phyloP scores from a whole-genome alignment of 2,888 invertebrate species.

The Ophraella communa region DNA sequence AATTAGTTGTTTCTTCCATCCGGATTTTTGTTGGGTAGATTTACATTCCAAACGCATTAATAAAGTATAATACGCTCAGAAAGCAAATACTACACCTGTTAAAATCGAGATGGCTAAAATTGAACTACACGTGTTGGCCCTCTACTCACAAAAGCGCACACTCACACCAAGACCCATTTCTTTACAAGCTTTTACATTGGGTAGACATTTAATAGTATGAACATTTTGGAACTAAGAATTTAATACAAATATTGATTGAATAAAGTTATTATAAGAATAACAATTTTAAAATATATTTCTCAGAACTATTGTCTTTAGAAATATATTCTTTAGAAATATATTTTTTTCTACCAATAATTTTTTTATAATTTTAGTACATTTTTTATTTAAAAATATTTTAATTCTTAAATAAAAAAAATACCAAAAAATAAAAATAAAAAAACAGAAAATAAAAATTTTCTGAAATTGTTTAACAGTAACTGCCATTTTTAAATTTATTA shows the following conservation, averaged over 20 bases:
- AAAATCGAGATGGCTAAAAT: conserved; percentile 26
- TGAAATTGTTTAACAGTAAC: too few relatives aligned
- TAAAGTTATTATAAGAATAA: too few relatives aligned
- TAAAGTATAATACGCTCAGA: conserved; percentile 37
- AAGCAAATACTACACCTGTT: neutral
- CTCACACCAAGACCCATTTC: conserved; percentile 8
- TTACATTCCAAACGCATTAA: conserved; percentile 28
- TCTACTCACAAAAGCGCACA: conserved; percentile 36
- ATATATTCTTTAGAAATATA: too few relatives aligned
- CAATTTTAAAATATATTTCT: too few relatives aligned
- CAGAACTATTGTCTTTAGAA: too few relatives aligned
- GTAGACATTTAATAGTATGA: neutral
- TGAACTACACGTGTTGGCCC: conserved; percentile 37
- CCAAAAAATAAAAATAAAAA: too few relatives aligned
- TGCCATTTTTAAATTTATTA: too few relatives aligned
- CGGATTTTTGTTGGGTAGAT: conserved; percentile 21
- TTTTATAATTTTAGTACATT: too few relatives aligned
- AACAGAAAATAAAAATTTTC: too few relatives aligned
- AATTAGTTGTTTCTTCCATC: conserved; percentile 21
- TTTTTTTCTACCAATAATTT: too few relatives aligned
- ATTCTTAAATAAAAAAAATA: too few relatives aligned
- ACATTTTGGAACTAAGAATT: neutral
- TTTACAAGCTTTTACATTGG: conserved; percentile 7
- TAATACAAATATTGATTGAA: too few relatives aligned
- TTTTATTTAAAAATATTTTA: neutral